Base-by-base conservation (phyloP, 1,140 invertebrate species). In the Ceratina japonica region DNA sequence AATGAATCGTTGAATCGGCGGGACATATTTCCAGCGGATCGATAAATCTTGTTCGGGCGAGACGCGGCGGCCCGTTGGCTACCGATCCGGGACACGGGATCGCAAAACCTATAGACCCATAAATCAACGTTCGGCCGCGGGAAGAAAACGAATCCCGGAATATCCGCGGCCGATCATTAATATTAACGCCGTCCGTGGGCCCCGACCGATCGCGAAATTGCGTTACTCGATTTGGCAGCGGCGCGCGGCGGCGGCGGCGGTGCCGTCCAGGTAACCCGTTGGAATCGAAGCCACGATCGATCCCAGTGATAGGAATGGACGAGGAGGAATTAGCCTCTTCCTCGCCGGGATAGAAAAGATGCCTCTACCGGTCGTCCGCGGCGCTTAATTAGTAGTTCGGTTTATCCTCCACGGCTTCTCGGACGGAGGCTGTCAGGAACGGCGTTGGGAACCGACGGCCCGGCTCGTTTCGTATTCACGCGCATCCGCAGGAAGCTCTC, bases 341-440 rank as follows among this genome's bases (percentile, higher is more conserved):
- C 12, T 51, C 22, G 63, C 13, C 0, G 1, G 20, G 18, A 13
- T 51, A 8, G 5, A 18, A 22, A 68, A 49, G 65, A 12, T 16
- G 13, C 7, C 24, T 31, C 52, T 31, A 56, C 24, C 66, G 66
- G 66, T 31, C 24, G n/a, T 70, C 10, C 18, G 52, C 15, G 24
- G 66, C n/a, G n/a, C 71, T 84, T 84, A 83, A 84, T 84, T 83
- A 84, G 76, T 66, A 82, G 81, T 79, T 84, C 71, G 80, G 64
- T 80, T 80, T 65, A 80, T 80, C 76, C 54, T 79, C 54, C 56
- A 72, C 51, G 51, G 18, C 31, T 83, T 72, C 59, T 77, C 44
- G 58, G 31, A 44, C 62, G 31, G 66, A 56, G 52, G 64, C 74
- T 71, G 66, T 56, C 70, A 20, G 75, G n/a, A n/a, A 72, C 59